Evolutionary conservation across 2,113 vertebrate genomes (phyloP), one percentile per base, ranked within the genome.

Genomic region (Ia io): DNA sequence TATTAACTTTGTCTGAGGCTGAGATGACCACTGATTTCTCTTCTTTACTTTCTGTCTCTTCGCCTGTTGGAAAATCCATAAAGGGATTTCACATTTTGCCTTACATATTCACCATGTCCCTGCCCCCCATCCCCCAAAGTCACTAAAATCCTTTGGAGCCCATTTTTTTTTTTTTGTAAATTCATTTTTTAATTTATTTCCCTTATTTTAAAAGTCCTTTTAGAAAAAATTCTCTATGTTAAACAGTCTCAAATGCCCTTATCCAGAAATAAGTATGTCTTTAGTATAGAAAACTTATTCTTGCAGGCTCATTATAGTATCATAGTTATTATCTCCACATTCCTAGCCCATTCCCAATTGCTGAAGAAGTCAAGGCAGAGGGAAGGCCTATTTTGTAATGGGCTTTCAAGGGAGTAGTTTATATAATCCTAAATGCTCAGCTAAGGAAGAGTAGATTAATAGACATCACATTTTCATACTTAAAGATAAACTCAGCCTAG

Each of bases 401-500:
- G 67, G 53, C 84, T 98, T 97, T 87, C 85, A 95, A 95, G 47
- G 91, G 73, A 59, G 83, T 94, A 73, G 95, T 97, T 97, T 98
- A 95, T 96, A 76, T 95, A 95, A 96, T 71, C 93, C 97, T 96
- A 97, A 97, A 93, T 95, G 89, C 93, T 74, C 74, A 97, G 97
- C 97, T 97, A 97, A 98, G 96, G 97, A 98, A 97, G 98, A 97
- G 92, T 89, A 94, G 97, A 97, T 98, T 97, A 97, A 97, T 96
- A 98, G 97, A 97, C 91, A 96, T 82, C 84, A 96, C 90, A 96
- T 93, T 97, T 95, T 98, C 91, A 97, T 98, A 96, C 88, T 97
- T 97, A 93, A 95, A 97, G 96, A 98, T 97, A 98, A 98, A 98
- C 92, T 96, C 92, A 98, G 97, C 96, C 97, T 96, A 98, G 97